phyloP scores from a whole-genome alignment of 1,140 invertebrate genomes.

The Neoseiulus cucumeris region DNA sequence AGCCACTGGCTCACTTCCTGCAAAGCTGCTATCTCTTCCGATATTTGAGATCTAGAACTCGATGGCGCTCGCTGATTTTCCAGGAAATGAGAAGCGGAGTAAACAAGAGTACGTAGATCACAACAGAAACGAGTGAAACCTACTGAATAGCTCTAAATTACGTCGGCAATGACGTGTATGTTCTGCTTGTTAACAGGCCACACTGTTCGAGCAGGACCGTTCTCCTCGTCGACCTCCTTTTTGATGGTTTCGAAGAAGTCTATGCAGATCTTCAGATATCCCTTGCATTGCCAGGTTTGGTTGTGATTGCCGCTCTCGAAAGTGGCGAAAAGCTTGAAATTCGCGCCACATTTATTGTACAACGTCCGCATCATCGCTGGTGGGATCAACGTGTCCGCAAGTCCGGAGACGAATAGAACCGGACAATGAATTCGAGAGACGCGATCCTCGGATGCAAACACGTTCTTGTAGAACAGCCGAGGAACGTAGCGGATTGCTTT shows the following conservation, averaged over 20 bases:
- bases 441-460: slow-evolving; percentile 20
- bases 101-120: too few species aligned
- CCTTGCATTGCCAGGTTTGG: slow-evolving; percentile 53
- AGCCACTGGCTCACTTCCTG: too few species aligned
- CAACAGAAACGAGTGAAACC: too few species aligned
- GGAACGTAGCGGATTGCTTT: background rate
- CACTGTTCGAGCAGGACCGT: background rate
- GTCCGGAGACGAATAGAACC: slow-evolving; percentile 29
- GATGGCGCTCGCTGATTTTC: too few species aligned
- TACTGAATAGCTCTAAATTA: background rate
- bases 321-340: slow-evolving; percentile 36
- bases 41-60: too few species aligned
- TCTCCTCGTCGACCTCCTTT: background rate
- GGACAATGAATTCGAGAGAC: slow-evolving; percentile 22
- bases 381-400: slow-evolving; percentile 62
- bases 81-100: too few species aligned
- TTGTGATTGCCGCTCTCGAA: slow-evolving; percentile 60
- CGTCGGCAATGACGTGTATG: background rate
- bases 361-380: slow-evolving; percentile 61
- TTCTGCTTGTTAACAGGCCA: background rate
- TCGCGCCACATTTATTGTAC: slow-evolving; percentile 27
- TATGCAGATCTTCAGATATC: slow-evolving; percentile 39
- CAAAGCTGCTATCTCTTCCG: too few species aligned
- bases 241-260: slow-evolving; percentile 30
- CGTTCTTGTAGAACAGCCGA: slow-evolving; percentile 10